A percentile compares a stretch with the other conserved stretches of the same genome.
Conservation (phyloP, 2,888 invertebrate species). For the Campaea margaritaria region DNA sequence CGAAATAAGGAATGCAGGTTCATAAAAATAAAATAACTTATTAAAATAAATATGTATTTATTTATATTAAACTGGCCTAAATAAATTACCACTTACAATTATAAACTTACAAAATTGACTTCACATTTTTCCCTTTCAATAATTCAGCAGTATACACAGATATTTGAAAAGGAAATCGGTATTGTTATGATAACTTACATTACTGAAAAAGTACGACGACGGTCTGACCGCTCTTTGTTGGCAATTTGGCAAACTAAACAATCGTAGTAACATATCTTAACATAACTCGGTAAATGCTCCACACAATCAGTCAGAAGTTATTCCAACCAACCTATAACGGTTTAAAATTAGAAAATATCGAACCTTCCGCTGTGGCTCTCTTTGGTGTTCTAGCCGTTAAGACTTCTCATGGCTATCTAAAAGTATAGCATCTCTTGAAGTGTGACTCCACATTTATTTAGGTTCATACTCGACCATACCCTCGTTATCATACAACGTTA, state of each 20-base stretch:
- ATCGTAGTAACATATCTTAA: constrained; percentile 31
- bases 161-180: constrained; percentile 19
- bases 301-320: constrained; percentile 52
- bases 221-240: constrained; percentile 60
- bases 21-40: constrained; percentile 45
- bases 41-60: constrained; percentile 69
- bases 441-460: not conserved
- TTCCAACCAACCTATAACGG: constrained; percentile 47
- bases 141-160: constrained; percentile 20
- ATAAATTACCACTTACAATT: constrained; percentile 68
- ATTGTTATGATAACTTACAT: constrained; percentile 8
- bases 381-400: constrained; percentile 84
- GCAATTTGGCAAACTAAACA: constrained; percentile 46
- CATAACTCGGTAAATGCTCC: constrained; percentile 51
- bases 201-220: constrained; percentile 35
- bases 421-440: constrained; percentile 16
- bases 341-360: constrained; percentile 42
- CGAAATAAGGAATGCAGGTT: not conserved
- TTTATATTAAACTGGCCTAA: constrained; percentile 69
- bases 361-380: constrained; percentile 52
- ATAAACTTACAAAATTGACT: constrained; percentile 60
- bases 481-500: constrained; percentile 1
- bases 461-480: not conserved
- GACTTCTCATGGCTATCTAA: constrained; percentile 54
- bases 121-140: constrained; percentile 46